phyloP scores from a whole-genome alignment of 2,113 vertebrate genomes.

The Apus apus region DNA sequence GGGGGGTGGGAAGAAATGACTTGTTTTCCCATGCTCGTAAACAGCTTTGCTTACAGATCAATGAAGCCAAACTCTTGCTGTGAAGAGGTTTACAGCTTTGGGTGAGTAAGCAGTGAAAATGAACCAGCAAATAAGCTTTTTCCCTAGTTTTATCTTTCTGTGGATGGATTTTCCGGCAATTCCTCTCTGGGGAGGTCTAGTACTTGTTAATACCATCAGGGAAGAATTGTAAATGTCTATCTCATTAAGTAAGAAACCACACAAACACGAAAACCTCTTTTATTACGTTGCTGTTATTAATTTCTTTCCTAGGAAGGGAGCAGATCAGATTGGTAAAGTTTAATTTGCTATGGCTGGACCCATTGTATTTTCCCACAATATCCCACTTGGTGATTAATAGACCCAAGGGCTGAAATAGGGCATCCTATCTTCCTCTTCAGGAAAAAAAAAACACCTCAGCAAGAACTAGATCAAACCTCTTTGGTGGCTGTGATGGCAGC shows the following conservation, averaged over 20 bases:
- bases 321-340: background rate
- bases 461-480: background rate
- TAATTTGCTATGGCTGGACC: background rate
- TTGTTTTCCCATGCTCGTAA: accelerated
- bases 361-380: background rate
- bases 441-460: background rate
- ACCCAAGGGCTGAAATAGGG: background rate
- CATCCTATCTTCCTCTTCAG: background rate
- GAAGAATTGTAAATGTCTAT: background rate
- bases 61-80: background rate
- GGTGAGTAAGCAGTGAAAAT: constrained; percentile 7
- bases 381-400: background rate
- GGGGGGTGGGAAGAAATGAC: background rate
- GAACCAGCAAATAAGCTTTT: background rate
- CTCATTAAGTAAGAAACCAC: background rate
- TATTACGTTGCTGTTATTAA: background rate
- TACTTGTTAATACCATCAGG: background rate
- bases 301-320: background rate
- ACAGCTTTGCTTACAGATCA: background rate
- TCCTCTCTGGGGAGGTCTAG: background rate
- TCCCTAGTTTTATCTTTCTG: background rate
- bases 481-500: background rate
- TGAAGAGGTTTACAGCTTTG: background rate
- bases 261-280: background rate
- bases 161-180: background rate